Base-by-base conservation (phyloP, 2,113 vertebrate species). In the Pterocles orientalis region DNA sequence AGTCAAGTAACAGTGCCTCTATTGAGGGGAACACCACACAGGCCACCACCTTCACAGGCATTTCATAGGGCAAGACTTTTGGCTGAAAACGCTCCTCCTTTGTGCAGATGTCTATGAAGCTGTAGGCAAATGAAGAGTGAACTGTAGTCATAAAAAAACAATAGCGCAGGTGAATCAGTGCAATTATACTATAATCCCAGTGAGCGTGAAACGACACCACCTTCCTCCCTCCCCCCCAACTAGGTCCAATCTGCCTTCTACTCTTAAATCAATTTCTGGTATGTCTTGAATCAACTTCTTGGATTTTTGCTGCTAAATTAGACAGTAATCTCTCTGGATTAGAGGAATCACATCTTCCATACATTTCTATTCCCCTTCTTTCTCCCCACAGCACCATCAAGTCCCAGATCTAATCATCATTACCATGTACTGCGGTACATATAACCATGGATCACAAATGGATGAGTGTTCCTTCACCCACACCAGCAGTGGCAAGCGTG, bases 221-320 rank as follows among this genome's bases (percentile, higher is more conserved):
- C 5, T 58, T 72, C 62, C 48, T 72, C 48, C 51, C 23, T 6
- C 3, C 9, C 12, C 11, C 21, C 43, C 62, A 21, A 8, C 18
- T 23, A 53, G 13, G 24, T 78, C 51, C 34, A 65, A 75, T 84
- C 25, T 79, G 50, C 25, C 31, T 84, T 88, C 91, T 84, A 45
- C 61, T 47, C 61, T 90, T 43, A 90, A 60, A 91, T 92, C 33
- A 78, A 45, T 84, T 95, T 82, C 34, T 89, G 71, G 4, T 60
- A 41, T 41, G 23, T 36, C 65, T 86, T 79, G 34, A 89, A 91
- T 71, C 73, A 82, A 82, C 16, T 6, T 79, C 83, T 95, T 72
- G 70, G 65, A 92, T 79, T 94, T 91, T 68, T 95, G 77, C 77
- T 85, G 86, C 86, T 94, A 95, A 97, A 95, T 91, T 87, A 91